Conservation (phyloP, 2,113 vertebrate species). For the Taurulus bubalis region DNA sequence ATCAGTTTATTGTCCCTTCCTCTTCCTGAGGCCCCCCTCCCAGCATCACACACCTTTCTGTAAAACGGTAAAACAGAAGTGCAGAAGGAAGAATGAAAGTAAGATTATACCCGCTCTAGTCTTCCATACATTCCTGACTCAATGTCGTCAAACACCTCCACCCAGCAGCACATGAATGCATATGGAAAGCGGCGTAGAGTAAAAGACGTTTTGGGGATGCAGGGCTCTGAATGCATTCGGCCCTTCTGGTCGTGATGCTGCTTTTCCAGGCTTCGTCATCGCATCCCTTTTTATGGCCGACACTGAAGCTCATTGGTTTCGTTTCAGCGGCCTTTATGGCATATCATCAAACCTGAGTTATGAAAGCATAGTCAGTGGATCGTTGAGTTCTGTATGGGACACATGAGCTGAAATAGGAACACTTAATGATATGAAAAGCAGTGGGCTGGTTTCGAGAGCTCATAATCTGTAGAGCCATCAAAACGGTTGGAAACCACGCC, state of each 20-base stretch:
- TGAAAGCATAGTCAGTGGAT: constrained; percentile 13
- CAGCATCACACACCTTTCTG: neutral
- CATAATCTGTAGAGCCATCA: neutral
- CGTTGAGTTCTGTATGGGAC: constrained; percentile 12
- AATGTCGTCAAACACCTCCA: neutral
- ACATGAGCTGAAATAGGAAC: constrained; percentile 21
- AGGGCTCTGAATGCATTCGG: neutral
- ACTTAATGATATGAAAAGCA: neutral
- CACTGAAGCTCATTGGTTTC: constrained; percentile 25
- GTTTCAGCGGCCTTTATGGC: constrained; percentile 14
- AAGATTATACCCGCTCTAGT: too few relatives aligned
- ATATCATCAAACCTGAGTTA: constrained; percentile 29
- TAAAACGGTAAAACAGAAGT: too few relatives aligned
- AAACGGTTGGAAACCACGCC: neutral
- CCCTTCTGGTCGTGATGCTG: neutral
- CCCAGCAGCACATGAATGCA: neutral
- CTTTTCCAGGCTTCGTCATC: neutral
- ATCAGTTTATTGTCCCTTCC: neutral
- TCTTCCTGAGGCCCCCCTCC: neutral
- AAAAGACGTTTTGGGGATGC: neutral
- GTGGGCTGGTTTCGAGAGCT: neutral
- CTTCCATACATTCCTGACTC: neutral
- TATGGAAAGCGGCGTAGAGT: neutral
- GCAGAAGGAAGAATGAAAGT: too few relatives aligned
- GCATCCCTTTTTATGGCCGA: constrained; percentile 1